These are phyloP conservation scores for Caenorhabditis sp. DNA, from an alignment of 2,888 invertebrate genomes.

Conservation along the genomic window DNA sequence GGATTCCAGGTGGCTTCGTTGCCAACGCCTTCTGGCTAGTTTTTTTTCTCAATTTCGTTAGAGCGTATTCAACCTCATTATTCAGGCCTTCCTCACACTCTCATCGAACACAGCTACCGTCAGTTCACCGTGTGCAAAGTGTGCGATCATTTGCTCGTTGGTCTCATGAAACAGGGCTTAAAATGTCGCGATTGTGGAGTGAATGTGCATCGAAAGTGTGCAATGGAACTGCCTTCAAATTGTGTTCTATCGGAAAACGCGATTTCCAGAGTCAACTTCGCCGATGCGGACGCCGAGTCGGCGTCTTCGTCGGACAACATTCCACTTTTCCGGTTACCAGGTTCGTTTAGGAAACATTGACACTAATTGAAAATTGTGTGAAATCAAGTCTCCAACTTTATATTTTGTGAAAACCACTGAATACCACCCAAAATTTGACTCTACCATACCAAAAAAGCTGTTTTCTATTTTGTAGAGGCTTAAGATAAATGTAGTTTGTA, in stretches of 20 bases:
- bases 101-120: constrained; percentile 82
- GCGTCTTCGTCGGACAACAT: constrained; percentile 66
- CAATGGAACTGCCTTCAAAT: constrained; percentile 76
- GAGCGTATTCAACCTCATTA: not conserved
- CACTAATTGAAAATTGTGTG: not conserved
- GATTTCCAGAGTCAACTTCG: constrained; percentile 66
- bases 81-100: constrained; percentile 81
- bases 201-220: constrained; percentile 83
- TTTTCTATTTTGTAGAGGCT: not conserved
- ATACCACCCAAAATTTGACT: no score
- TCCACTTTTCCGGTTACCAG: constrained; percentile 71
- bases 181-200: constrained; percentile 83
- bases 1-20: constrained; percentile 54
- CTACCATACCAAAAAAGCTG: no score
- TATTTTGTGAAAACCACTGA: no score
- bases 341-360: not conserved
- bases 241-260: constrained; percentile 79
- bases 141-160: constrained; percentile 83
- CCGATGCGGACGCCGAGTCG: constrained; percentile 13
- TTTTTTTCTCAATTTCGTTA: not conserved
- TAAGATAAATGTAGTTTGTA: constrained; percentile 1
- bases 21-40: constrained; percentile 56
- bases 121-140: constrained; percentile 83
- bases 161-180: constrained; percentile 83
- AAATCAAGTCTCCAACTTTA: no score